A percentile compares a stretch with the other conserved stretches of the same genome.
Evolutionary conservation across 1,140 invertebrate species (phyloP).

Genomic region (Ctenoplectra terminalis): DNA sequence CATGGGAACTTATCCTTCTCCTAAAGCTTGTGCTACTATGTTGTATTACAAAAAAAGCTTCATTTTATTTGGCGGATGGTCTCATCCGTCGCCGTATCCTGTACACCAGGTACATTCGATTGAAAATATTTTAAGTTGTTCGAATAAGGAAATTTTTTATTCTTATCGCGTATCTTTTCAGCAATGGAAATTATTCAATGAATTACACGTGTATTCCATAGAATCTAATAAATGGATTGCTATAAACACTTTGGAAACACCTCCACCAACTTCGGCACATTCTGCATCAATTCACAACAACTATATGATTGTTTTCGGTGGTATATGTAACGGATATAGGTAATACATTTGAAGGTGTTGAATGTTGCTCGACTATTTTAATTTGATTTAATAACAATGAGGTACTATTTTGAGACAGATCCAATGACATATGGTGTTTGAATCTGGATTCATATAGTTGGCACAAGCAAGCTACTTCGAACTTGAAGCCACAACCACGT

Average conservation of each 20-base stretch:
- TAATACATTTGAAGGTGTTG: constrained; percentile 52
- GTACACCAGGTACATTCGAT: constrained; percentile 88
- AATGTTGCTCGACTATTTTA: not conserved
- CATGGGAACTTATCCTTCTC: constrained; percentile 95
- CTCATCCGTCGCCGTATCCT: constrained; percentile 95
- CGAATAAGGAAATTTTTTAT: not conserved
- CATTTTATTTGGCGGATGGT: constrained; percentile 97
- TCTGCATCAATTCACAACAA: constrained; percentile 95
- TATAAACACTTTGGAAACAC: constrained; percentile 86
- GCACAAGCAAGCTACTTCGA: constrained; percentile 88
- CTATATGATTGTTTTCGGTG: constrained; percentile 96
- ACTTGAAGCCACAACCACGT: constrained; percentile 89
- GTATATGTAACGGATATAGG: constrained; percentile 82
- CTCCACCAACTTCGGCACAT: constrained; percentile 94
- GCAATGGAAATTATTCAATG: constrained; percentile 93
- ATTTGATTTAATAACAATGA: constrained; percentile 29
- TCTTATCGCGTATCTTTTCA: constrained; percentile 68
- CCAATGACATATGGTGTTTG: constrained; percentile 95
- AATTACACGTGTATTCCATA: constrained; percentile 95
- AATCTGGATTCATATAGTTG: constrained; percentile 91
- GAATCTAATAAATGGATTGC: constrained; percentile 92
- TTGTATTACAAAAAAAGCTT: constrained; percentile 92
- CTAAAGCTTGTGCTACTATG: constrained; percentile 97
- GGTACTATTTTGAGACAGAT: constrained; percentile 80
- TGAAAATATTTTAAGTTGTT: not conserved